Conservation (phyloP, 2,888 invertebrate species). For the Rhingia rostrata region DNA sequence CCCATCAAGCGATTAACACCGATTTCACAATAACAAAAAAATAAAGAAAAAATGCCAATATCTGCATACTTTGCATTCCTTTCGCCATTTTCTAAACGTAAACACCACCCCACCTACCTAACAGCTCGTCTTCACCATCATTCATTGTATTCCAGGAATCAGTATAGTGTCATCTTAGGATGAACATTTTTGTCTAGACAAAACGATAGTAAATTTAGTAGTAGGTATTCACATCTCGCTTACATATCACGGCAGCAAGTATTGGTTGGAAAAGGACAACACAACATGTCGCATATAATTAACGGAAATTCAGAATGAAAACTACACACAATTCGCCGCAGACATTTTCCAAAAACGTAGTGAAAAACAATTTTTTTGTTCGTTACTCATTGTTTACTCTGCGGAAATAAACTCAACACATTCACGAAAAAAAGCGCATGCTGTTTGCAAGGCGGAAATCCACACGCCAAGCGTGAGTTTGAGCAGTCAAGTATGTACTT, state of each 20-base stretch:
- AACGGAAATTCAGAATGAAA: constrained; percentile 37
- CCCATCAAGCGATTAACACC: not conserved
- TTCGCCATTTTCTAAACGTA: constrained; percentile 56
- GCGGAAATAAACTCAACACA: not conserved
- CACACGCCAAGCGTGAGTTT: constrained; percentile 30
- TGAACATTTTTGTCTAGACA: constrained; percentile 67
- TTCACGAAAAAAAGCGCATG: constrained; percentile 2
- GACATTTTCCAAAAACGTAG: constrained; percentile 8
- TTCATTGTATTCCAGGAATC: constrained; percentile 27
- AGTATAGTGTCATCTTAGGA: constrained; percentile 47
- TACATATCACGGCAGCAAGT: not conserved
- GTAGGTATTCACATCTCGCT: constrained; percentile 30
- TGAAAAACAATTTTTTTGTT: constrained; percentile 31
- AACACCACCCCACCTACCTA: constrained; percentile 43
- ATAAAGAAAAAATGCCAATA: constrained; percentile 7
- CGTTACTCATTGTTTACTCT: constrained; percentile 57
- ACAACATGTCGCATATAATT: constrained; percentile 7
- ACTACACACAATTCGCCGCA: not conserved
- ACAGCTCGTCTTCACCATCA: constrained; percentile 1
- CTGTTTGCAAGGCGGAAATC: constrained; percentile 33
- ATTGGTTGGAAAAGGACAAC: constrained; percentile 26
- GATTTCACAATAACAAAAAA: not conserved
- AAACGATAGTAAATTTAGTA: constrained; percentile 64
- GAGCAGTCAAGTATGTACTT: constrained; percentile 80
- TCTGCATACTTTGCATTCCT: constrained; percentile 36